Conservation (phyloP, 2,797 vertebrate species). For the Lophura swinhoii region DNA sequence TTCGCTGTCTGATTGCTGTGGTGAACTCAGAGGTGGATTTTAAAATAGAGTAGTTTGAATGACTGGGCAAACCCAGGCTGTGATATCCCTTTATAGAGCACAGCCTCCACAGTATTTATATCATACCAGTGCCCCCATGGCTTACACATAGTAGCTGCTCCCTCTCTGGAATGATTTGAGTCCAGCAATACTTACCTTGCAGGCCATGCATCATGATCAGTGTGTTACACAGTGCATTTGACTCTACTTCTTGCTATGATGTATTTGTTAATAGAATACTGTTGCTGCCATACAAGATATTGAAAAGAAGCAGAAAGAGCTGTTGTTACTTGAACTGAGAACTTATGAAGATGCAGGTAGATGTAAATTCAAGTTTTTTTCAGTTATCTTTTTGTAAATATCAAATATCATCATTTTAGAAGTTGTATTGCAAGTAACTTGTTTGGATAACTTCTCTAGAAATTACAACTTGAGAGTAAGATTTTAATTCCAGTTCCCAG, state of each 20-base stretch:
- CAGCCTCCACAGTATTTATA: not conserved
- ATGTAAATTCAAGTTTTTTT: not conserved
- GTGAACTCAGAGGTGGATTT: not conserved
- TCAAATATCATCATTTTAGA: not conserved
- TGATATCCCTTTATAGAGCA: not conserved
- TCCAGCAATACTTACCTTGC: not conserved
- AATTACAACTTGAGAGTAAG: not conserved
- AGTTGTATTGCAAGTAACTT: not conserved
- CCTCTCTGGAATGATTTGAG: not conserved
- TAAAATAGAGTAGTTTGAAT: not conserved
- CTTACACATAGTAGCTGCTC: not conserved
- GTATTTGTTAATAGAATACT: slow-evolving; percentile 60
- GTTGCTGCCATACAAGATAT: slow-evolving; percentile 72
- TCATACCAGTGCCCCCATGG: not conserved
- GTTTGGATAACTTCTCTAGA: not conserved
- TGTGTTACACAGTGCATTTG: not conserved
- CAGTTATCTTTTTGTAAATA: not conserved
- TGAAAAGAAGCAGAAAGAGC: slow-evolving; percentile 78
- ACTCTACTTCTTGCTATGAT: not conserved
- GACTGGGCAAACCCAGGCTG: not conserved
- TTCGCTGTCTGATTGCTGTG: not conserved
- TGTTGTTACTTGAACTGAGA: slow-evolving; percentile 77
- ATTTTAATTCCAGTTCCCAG: not conserved
- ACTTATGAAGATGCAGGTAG: slow-evolving; percentile 81
- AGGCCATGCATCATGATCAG: not conserved